Conservation (phyloP, 2,797 vertebrate genomes). For the Lacerta viridis region DNA sequence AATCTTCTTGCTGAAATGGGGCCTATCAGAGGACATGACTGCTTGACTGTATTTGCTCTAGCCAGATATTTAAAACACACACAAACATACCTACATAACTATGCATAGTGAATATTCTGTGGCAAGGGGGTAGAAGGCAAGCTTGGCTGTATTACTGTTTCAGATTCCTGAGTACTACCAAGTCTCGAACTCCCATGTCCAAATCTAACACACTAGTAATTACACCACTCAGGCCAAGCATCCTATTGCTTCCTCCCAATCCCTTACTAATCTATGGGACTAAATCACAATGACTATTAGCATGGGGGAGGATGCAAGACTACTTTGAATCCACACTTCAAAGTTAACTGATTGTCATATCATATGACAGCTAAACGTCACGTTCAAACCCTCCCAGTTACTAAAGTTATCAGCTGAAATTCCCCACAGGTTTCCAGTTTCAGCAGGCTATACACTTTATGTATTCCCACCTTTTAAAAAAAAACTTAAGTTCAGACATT, state of each 20-base stretch:
- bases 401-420: neutral
- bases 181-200: neutral
- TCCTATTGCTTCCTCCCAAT: neutral
- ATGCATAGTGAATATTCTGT: neutral
- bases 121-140: neutral
- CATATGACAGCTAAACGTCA: neutral
- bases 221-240: neutral
- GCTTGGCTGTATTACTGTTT: neutral
- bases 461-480: neutral
- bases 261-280: neutral
- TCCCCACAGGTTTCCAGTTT: neutral
- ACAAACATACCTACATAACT: neutral
- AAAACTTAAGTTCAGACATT: neutral
- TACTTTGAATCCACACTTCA: neutral
- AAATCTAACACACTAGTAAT: neutral
- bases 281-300: neutral
- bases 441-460: neutral
- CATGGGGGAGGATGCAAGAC: neutral
- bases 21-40: neutral
- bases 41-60: neutral
- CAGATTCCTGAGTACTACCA: neutral
- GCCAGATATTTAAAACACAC: neutral
- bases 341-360: neutral
- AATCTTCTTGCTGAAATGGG: neutral
- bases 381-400: neutral